Evolutionary conservation across 2,797 vertebrate species (phyloP), one percentile per base, ranked within the genome.

Genomic region (Aulostomus chinensis): DNA sequence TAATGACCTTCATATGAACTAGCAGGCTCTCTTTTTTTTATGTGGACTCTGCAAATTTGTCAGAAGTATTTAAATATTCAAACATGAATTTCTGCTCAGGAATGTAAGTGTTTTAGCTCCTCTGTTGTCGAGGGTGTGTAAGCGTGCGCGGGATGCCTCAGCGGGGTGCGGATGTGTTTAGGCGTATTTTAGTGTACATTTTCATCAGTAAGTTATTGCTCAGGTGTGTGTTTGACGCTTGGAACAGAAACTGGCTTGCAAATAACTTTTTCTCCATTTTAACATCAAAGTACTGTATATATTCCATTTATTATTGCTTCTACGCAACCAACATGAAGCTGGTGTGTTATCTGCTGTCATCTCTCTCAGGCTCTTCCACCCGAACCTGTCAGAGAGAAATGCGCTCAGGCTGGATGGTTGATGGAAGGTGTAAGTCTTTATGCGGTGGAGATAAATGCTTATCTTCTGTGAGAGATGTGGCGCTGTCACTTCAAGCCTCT

Each of bases 161-260:
- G 59, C 40, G 38, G 77, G 88, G 88, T 58, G 86, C 82, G 80
- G 30, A 4, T 36, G 17, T 59, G 28, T 70, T 7, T n/a, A 49
- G 17, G 12, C 50, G 59, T 61, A 50, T 20, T 30, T 42, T 42
- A 38, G 3, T 9, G 8, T 50, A 5, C 3, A 35, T 58, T 57
- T 57, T 60, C 2, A 22, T 2, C 28, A 50, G 10, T 52, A 41
- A 66, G 25, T 60, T 42, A 32, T 50, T 22, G 4, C 15, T 14
- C 1, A 30, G 18, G 40, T 14, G 37, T 56, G 35, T 43, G 34
- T 56, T 22, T 46, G 43, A 20, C 4, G 24, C 4, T n/a, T n/a
- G n/a, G 32, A 35, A 26, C 24, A 55, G 0, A 8, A 21, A 3
- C 10, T 18, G 2, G 9, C 2, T 4, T 21, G 7, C 8, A 18